Base-by-base conservation (phyloP, 2,888 invertebrate genomes). In the Aleiodes testaceus region DNA sequence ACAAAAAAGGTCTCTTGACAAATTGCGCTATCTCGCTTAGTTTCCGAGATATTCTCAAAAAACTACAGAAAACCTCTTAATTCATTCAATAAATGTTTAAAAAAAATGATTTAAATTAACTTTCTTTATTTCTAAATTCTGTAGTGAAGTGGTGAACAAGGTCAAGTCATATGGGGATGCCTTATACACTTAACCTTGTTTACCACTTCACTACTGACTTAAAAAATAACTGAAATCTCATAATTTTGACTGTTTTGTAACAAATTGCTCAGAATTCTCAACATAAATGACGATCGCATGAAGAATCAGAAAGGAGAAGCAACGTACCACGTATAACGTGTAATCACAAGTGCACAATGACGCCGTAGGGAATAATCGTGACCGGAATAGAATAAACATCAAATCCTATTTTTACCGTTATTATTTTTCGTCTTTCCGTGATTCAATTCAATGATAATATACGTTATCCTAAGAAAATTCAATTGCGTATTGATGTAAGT, bases 381-480 rank as follows among this genome's bases (percentile, higher is more conserved):
- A 71, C 69, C 72, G 74, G 74, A 74, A 74, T 69, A 67, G 52
- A 75, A 74, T 72, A 63, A 61, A 68, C 70, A 45, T 74, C 49
- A 49, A 18, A 59, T 72, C 70, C 70, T 55, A 69, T 64, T 70
- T 75, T 74, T 71, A 52, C 70, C 50, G 53, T 47, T 67, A 44
- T 69, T 59, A 55, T 71, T 69, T 66, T 14, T 65, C 59, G 36
- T 47, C 45, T 42, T 47, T 50, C 47, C 69, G 68, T 74, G 69
- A 71, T 63, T 64, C 59, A 45, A 45, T 45, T 12, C 63, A 67
- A 47, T 69, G 69, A 52, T 69, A 59, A 67, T 47, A 30, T 55
- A 20, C 53, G 42, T 59, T 36, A n/a, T 52, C 5, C 36, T 18
- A 64, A 18, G 9, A 14, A 59, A 59, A 36, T n/a, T 14, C 36